These are phyloP conservation scores for Mactromeris polynyma DNA, from an alignment of 2,888 invertebrate genomes.

Conservation along the genomic window DNA sequence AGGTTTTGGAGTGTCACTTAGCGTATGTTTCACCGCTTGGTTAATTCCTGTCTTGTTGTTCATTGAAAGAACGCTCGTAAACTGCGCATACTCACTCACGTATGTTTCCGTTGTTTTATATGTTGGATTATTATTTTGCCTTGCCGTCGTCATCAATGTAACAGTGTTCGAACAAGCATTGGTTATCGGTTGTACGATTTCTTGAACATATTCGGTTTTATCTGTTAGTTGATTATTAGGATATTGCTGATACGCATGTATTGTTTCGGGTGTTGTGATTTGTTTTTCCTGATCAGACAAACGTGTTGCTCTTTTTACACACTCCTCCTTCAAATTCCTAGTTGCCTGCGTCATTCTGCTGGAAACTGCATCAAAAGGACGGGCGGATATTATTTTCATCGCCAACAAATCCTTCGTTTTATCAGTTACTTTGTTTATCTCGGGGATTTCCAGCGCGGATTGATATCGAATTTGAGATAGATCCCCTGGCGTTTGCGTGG, in stretches of 20 bases:
- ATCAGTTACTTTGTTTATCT: conserved; percentile 21
- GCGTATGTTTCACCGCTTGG: background rate
- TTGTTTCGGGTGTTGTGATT: background rate
- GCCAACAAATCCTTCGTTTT: conserved; percentile 26
- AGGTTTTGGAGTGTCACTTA: background rate
- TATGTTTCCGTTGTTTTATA: background rate
- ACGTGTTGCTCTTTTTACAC: background rate
- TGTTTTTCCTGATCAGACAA: background rate
- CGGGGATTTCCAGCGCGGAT: conserved; percentile 8
- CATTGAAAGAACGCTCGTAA: background rate
- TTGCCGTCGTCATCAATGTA: background rate
- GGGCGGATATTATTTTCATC: background rate
- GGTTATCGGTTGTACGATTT: background rate
- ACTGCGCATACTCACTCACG: background rate
- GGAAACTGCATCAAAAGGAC: background rate
- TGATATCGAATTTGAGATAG: conserved; percentile 3
- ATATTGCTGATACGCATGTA: background rate
- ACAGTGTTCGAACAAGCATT: background rate
- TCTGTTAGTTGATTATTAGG: background rate
- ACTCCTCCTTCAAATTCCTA: background rate
- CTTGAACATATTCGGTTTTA: background rate
- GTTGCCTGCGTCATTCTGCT: background rate
- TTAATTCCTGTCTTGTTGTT: background rate
- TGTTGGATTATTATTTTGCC: background rate
- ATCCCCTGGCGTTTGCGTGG: background rate